Percentiles rank a stretch among this genome's conserved stretches.
Conservation (phyloP, 2,888 invertebrate species). For the Amiota communis region DNA sequence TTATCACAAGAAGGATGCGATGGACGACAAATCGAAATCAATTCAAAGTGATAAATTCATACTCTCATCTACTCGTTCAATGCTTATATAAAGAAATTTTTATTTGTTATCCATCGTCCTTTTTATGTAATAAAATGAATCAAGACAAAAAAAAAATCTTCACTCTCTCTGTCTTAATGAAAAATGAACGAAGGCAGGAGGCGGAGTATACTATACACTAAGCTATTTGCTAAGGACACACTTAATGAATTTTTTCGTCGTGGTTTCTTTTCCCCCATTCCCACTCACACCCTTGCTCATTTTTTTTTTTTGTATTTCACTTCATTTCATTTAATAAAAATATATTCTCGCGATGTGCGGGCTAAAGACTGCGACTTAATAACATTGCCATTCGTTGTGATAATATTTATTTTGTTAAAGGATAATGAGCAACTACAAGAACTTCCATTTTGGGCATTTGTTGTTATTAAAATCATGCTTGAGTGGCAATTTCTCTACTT, state of each 20-base stretch:
- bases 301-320: too few species aligned
- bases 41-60: slow-evolving; percentile 10
- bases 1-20: not conserved
- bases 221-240: slow-evolving; percentile 17
- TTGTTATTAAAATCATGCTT: slow-evolving; percentile 12
- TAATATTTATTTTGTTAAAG: slow-evolving; percentile 15
- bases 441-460: not conserved
- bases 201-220: not conserved
- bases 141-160: not conserved
- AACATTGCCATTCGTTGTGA: not conserved
- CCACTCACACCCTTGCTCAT: too few species aligned
- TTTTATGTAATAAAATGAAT: slow-evolving; percentile 15
- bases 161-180: not conserved
- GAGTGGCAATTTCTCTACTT: not conserved
- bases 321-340: too few species aligned
- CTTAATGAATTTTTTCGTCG: slow-evolving; percentile 13
- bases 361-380: slow-evolving; percentile 7
- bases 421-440: not conserved
- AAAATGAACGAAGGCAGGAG: not conserved
- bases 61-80: not conserved
- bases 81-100: not conserved
- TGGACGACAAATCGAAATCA: not conserved
- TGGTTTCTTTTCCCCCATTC: too few species aligned
- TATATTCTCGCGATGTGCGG: not conserved
- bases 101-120: not conserved